These are phyloP conservation scores for Drosophila cracens DNA, from an alignment of 2,888 invertebrate species.

Conservation along the genomic window DNA sequence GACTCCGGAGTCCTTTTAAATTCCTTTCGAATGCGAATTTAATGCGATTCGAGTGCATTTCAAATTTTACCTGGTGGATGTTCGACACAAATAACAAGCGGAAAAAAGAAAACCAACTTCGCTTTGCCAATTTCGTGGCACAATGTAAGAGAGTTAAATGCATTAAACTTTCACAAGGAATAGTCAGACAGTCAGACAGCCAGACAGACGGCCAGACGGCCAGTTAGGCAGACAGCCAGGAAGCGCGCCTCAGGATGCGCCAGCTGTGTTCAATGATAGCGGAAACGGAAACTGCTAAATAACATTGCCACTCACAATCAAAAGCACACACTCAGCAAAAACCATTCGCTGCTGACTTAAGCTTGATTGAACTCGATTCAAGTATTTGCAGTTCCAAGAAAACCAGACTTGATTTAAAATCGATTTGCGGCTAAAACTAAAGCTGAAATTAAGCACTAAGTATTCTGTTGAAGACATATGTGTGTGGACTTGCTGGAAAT, in stretches of 20 bases:
- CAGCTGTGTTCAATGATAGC: conserved; percentile 71
- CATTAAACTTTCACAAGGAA: conserved; percentile 74
- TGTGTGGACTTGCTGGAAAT: neutral
- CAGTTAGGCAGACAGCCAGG: conserved; percentile 22
- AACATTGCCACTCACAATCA: conserved; percentile 61
- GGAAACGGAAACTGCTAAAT: conserved; percentile 80
- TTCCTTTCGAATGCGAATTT: conserved; percentile 49
- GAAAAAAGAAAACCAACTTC: conserved; percentile 15
- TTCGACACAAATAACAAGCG: conserved; percentile 40
- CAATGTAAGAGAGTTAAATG: conserved; percentile 77
- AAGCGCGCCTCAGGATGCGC: conserved; percentile 61
- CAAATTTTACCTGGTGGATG: conserved; percentile 53
- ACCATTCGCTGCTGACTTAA: neutral
- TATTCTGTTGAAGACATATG: neutral
- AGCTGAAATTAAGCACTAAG: neutral
- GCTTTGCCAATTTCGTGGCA: conserved; percentile 72
- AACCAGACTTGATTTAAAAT: neutral
- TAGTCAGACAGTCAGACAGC: conserved; percentile 5
- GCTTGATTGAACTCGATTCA: neutral
- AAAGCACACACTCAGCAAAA: conserved; percentile 18
- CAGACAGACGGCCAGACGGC: neutral
- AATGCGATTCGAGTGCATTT: conserved; percentile 62
- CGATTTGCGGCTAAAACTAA: neutral
- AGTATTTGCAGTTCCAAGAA: neutral
- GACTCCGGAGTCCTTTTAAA: conserved; percentile 27